Evolutionary conservation across 2,797 vertebrate species (phyloP).

Genomic region (Sciurus vulgaris): DNA sequence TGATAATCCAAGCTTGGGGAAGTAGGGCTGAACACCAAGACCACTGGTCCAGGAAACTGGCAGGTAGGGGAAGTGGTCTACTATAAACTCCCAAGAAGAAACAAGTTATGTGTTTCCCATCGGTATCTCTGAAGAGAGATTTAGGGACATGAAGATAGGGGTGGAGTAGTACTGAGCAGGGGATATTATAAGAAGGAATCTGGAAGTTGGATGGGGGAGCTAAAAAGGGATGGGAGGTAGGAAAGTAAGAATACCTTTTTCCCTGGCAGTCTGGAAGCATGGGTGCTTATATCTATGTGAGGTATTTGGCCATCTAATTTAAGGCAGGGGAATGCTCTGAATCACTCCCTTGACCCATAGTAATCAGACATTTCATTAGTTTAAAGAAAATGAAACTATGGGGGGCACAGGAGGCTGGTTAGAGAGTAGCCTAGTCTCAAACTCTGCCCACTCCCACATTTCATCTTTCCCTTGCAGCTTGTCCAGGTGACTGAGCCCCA

Average conservation of each 20-base stretch:
- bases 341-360: not conserved
- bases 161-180: not conserved
- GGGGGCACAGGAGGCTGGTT: not conserved
- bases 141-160: not conserved
- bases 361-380: not conserved
- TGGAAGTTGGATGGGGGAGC: not conserved
- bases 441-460: not conserved
- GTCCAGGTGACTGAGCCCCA: constrained; percentile 62
- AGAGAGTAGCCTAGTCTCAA: not conserved
- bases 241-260: not conserved
- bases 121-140: not conserved
- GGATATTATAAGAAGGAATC: not conserved
- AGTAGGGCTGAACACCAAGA: not conserved
- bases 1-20: not conserved
- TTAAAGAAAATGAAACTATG: constrained; percentile 6
- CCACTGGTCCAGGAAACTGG: not conserved
- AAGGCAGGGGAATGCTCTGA: not conserved
- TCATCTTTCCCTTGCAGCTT: constrained; percentile 63
- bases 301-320: not conserved
- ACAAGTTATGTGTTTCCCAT: not conserved
- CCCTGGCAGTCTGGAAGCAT: not conserved
- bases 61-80: not conserved
- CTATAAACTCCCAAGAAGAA: not conserved
- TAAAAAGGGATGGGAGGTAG: not conserved
- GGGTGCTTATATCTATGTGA: not conserved